phyloP scores from a whole-genome alignment of 2,113 vertebrate species.

The Sminthopsis crassicaudata region DNA sequence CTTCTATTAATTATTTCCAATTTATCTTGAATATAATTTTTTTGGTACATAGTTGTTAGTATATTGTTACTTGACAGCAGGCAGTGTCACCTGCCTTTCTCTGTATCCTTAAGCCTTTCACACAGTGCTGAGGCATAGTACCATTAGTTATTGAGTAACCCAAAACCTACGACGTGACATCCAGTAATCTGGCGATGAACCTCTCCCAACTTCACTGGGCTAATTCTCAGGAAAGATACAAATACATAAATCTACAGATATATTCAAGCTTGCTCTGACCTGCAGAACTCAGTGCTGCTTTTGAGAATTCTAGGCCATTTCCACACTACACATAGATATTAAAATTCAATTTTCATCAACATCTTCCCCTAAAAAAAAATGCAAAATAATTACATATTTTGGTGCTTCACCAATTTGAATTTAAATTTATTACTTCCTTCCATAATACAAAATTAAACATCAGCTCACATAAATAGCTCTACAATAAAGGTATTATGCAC shows the following conservation, averaged over 20 bases:
- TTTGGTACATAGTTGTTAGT: not conserved
- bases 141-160: not conserved
- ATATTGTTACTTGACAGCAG: not conserved
- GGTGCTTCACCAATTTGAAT: not conserved
- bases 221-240: not conserved
- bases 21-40: not conserved
- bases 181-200: not conserved
- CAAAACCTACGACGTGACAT: not conserved
- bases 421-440: not conserved
- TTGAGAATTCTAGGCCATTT: not conserved
- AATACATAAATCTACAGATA: not conserved
- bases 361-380: not conserved
- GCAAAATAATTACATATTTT: not conserved
- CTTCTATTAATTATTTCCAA: not conserved
- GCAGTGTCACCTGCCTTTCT: not conserved
- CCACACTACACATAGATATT: not conserved
- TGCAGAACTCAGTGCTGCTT: not conserved
- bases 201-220: not conserved
- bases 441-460: not conserved
- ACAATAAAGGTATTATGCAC: not conserved
- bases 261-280: not conserved
- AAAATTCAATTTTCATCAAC: not conserved
- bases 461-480: not conserved
- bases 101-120: not conserved
- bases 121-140: not conserved